A percentile compares a stretch with the other conserved stretches of the same genome.
phyloP scores from a whole-genome alignment of 2,113 vertebrate species.

The Vulpes vulpes region DNA sequence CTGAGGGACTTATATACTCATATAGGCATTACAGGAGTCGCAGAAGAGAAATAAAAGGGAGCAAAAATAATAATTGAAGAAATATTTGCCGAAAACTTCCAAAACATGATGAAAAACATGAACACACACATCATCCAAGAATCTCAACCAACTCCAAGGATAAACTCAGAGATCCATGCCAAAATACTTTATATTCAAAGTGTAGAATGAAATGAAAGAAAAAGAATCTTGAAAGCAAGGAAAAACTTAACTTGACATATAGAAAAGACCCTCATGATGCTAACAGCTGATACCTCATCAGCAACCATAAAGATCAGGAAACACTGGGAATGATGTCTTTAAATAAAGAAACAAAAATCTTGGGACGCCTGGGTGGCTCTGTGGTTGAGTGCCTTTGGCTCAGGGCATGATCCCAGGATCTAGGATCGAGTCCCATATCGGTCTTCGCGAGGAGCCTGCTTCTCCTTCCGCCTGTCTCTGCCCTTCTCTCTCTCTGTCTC shows the following conservation, averaged over 20 bases:
- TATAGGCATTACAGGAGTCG: not conserved
- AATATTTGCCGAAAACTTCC: not conserved
- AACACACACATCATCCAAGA: conserved; percentile 12
- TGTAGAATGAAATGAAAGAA: not conserved
- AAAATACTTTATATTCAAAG: not conserved
- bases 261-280: not conserved
- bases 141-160: conserved; percentile 2
- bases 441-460: too few species aligned
- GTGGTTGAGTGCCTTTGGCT: too few species aligned
- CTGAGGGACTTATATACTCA: not conserved
- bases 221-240: conserved; percentile 16
- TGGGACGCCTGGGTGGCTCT: not conserved
- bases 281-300: not conserved
- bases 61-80: not conserved
- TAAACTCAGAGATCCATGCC: not conserved
- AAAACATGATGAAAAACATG: not conserved
- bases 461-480: too few species aligned
- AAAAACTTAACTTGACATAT: not conserved
- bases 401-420: too few species aligned
- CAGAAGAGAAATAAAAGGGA: not conserved
- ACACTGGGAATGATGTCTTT: not conserved
- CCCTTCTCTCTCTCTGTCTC: too few species aligned
- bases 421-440: too few species aligned
- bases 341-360: not conserved
- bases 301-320: not conserved